Conservation (phyloP, 2,113 vertebrate genomes). For the Cephalopterus ornatus region DNA sequence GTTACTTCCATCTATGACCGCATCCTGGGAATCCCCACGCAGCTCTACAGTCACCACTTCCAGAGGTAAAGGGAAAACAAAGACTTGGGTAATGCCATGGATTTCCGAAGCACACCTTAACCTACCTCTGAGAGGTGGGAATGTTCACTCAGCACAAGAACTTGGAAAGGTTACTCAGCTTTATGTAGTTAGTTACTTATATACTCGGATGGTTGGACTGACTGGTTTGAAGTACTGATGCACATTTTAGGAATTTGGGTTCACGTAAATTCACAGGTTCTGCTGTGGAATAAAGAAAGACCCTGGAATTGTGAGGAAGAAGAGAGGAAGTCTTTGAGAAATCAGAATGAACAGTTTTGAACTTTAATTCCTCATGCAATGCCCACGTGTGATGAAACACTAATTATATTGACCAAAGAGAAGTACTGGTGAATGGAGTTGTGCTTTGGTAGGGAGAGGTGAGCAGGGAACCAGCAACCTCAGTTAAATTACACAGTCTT, state of each 20-base stretch:
- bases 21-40: constrained; percentile 93
- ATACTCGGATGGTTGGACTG: rapidly evolving
- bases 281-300: background rate
- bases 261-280: background rate
- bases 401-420: background rate
- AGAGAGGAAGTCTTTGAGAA: background rate
- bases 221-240: background rate
- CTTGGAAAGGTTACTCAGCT: background rate
- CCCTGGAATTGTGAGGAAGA: background rate
- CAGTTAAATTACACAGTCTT: background rate
- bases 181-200: rapidly evolving
- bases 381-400: background rate
- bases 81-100: rapidly evolving
- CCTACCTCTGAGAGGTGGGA: background rate
- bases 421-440: background rate
- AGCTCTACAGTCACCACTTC: constrained; percentile 95
- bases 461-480: background rate
- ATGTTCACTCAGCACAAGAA: background rate
- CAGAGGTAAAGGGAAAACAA: constrained; percentile 81
- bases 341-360: background rate
- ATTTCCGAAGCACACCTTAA: background rate
- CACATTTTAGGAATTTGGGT: background rate
- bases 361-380: rapidly evolving
- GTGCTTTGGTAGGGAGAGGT: background rate
- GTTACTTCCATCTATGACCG: constrained; percentile 94